Evolutionary conservation across 2,888 invertebrate genomes (phyloP).

Genomic region (Sarcophaga subvicina): DNA sequence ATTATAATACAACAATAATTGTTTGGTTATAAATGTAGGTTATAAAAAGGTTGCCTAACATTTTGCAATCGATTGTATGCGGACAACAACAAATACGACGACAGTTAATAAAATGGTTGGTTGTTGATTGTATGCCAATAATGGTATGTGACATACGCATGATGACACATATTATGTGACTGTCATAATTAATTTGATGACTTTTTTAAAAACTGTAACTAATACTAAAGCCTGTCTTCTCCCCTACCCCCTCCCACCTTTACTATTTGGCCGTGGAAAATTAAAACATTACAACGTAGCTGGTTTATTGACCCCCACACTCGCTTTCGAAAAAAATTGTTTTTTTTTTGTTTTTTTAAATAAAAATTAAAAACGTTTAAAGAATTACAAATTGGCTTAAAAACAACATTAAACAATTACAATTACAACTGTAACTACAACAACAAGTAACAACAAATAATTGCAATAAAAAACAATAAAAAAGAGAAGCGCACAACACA

Average conservation of each 20-base stretch:
- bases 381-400: slow-evolving; percentile 18
- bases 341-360: too few relatives aligned
- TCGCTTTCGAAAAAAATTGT: too few relatives aligned
- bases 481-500: background rate
- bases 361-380: background rate
- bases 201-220: slow-evolving; percentile 25
- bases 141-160: background rate
- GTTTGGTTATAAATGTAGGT: too few relatives aligned
- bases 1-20: too few relatives aligned
- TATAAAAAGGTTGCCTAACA: too few relatives aligned
- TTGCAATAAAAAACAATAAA: too few relatives aligned
- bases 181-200: slow-evolving; percentile 54
- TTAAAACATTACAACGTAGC: background rate
- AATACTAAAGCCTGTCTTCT: background rate
- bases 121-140: too few relatives aligned
- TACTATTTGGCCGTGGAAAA: background rate
- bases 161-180: slow-evolving; percentile 60
- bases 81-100: background rate
- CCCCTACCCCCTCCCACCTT: too few relatives aligned
- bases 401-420: background rate
- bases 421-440: background rate
- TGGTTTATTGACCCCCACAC: background rate
- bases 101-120: background rate
- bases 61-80: too few relatives aligned
- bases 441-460: background rate